phyloP scores from a whole-genome alignment of 2,888 invertebrate genomes.

The Thyatira batis region DNA sequence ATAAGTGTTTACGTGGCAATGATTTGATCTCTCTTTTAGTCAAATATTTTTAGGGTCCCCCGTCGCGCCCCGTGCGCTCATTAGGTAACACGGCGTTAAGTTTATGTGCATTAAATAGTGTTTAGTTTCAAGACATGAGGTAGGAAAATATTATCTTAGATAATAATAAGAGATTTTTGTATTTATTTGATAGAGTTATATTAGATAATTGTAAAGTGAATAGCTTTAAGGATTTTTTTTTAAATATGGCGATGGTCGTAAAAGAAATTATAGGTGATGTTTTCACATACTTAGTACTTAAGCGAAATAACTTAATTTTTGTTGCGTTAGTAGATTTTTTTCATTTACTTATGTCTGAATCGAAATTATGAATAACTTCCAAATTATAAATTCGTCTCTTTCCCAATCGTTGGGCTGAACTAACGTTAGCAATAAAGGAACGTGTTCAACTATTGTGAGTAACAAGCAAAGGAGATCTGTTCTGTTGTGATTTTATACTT shows the following conservation, averaged over 20 bases:
- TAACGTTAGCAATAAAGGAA: conserved; percentile 28
- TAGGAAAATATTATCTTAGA: conserved; percentile 80
- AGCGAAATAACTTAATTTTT: conserved; percentile 67
- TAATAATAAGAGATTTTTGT: conserved; percentile 80
- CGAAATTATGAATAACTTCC: conserved; percentile 20
- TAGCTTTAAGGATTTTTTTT: conserved; percentile 72
- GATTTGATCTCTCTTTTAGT: conserved; percentile 89
- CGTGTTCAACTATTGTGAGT: conserved; percentile 15
- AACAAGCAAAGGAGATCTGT: conserved; percentile 69
- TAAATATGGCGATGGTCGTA: conserved; percentile 79
- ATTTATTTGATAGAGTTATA: conserved; percentile 82
- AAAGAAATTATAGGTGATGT: conserved; percentile 57
- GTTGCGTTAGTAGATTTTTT: conserved; percentile 46
- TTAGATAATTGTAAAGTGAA: conserved; percentile 81
- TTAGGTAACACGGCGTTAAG: conserved; percentile 53
- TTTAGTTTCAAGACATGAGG: conserved; percentile 79
- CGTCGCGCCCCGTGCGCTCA: conserved; percentile 50
- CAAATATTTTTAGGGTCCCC: conserved; percentile 84
- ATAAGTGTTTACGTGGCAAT: conserved; percentile 83
- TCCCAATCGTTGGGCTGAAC: conserved; percentile 4
- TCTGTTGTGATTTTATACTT: conserved; percentile 70
- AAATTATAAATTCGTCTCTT: neutral
- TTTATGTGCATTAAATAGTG: conserved; percentile 75
- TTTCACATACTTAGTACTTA: conserved; percentile 73
- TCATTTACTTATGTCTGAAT: conserved; percentile 24